phyloP scores from a whole-genome alignment of 2,888 invertebrate species.

The Rhopalosiphum nymphaeae region DNA sequence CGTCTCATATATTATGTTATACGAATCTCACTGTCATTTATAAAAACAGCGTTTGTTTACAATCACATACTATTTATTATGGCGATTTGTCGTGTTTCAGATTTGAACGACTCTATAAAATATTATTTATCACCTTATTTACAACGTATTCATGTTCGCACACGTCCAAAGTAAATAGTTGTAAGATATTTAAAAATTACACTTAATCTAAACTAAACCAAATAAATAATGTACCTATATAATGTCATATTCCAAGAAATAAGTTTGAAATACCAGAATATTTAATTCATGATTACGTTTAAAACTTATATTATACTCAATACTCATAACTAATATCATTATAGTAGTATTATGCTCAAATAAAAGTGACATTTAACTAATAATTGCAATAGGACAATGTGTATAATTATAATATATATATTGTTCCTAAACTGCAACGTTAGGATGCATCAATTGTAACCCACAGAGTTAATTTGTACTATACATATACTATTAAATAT shows the following conservation, averaged over 20 bases:
- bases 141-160: not conserved
- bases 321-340: not conserved
- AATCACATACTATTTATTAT: not conserved
- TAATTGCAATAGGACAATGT: not conserved
- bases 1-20: not conserved
- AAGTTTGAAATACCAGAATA: not conserved
- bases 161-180: not conserved
- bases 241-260: not conserved
- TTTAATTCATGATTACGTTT: not conserved
- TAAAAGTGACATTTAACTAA: not conserved
- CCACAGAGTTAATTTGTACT: not conserved
- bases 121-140: not conserved
- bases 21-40: conserved; percentile 33
- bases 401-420: not conserved
- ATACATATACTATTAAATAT: not conserved
- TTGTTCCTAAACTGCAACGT: not conserved
- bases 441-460: not conserved
- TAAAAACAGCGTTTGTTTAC: conserved; percentile 41
- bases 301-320: not conserved
- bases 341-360: not conserved
- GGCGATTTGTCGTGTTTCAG: conserved; percentile 41
- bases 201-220: not conserved
- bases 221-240: not conserved
- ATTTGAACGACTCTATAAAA: not conserved
- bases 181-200: not conserved